Evolutionary conservation across 2,888 invertebrate genomes (phyloP).

Genomic region (Epsilonema sp.): DNA sequence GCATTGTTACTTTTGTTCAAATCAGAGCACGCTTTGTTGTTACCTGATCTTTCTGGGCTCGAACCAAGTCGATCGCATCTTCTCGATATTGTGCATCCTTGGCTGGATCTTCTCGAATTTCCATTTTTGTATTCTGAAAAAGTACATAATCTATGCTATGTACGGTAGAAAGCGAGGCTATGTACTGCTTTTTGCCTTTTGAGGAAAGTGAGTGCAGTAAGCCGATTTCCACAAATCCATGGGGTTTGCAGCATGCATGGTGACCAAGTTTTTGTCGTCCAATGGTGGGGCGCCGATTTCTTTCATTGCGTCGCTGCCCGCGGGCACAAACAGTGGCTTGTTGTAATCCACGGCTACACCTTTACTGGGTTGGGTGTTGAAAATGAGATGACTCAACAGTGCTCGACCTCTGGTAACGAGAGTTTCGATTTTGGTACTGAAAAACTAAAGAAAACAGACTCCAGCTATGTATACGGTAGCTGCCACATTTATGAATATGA

Average conservation of each 20-base stretch:
- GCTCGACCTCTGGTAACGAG: constrained; percentile 48
- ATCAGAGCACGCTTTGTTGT: too few relatives aligned
- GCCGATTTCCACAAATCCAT: constrained; percentile 32
- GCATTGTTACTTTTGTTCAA: too few relatives aligned
- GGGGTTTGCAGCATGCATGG: constrained; percentile 20
- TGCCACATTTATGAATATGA: too few relatives aligned
- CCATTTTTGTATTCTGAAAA: constrained; percentile 26
- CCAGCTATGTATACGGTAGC: too few relatives aligned
- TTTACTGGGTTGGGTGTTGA: constrained; percentile 43
- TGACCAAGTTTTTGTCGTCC: constrained; percentile 6
- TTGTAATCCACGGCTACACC: constrained; percentile 42
- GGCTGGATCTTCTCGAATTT: too few relatives aligned
- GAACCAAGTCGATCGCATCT: constrained; percentile 45
- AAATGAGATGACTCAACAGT: constrained; percentile 49
- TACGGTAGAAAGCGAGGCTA: background rate
- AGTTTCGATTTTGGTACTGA: constrained; percentile 51
- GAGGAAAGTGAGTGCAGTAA: constrained; percentile 28
- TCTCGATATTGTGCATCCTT: constrained; percentile 48
- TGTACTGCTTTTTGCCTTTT: constrained; percentile 28
- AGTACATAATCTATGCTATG: background rate
- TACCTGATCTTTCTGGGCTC: constrained; percentile 47
- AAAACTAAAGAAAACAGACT: constrained; percentile 36
- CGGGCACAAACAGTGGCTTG: constrained; percentile 45
- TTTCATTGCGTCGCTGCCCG: constrained; percentile 45
- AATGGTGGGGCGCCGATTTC: constrained; percentile 35